These are phyloP conservation scores for Ips nitidus DNA, from an alignment of 1,140 invertebrate genomes.

Conservation along the genomic window DNA sequence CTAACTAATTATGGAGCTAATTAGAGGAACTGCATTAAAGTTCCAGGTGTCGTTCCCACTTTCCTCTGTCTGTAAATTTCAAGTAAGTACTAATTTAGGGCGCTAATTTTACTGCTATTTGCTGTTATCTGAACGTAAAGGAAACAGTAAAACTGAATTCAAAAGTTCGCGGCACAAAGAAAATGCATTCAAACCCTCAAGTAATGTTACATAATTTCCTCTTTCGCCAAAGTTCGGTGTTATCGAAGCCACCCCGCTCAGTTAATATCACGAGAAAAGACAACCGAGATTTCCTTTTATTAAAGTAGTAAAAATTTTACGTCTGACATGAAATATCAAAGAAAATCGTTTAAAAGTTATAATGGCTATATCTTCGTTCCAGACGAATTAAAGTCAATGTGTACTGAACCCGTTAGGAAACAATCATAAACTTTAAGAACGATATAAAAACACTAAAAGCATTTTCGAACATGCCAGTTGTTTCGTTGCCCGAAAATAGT, in stretches of 20 bases:
- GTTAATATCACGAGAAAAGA: conserved; percentile 21
- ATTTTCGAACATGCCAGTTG: too few relatives aligned
- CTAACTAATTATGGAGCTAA: not conserved
- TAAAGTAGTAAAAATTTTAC: conserved; percentile 18
- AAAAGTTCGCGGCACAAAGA: conserved; percentile 22
- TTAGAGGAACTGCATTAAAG: not conserved
- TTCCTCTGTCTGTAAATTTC: conserved; percentile 5
- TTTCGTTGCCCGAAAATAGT: too few relatives aligned
- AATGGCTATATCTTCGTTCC: conserved; percentile 1
- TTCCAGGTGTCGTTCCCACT: conserved; percentile 4
- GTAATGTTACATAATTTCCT: conserved; percentile 27
- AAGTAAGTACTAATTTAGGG: conserved; percentile 10
- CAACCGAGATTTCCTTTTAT: conserved; percentile 18
- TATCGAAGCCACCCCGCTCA: conserved; percentile 12
- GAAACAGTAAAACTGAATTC: conserved; percentile 20
- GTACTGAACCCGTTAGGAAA: too few relatives aligned
- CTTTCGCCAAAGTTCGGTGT: conserved; percentile 19
- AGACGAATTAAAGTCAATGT: not conserved
- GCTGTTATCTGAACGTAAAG: conserved; percentile 23
- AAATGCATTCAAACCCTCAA: conserved; percentile 22
- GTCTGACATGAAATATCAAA: conserved; percentile 12
- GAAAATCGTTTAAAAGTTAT: not conserved
- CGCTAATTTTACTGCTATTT: conserved; percentile 15
- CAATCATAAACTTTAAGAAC: too few relatives aligned
- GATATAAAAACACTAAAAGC: too few relatives aligned